Base-by-base conservation (phyloP, 1,140 invertebrate genomes). In the Asobara japonica region DNA sequence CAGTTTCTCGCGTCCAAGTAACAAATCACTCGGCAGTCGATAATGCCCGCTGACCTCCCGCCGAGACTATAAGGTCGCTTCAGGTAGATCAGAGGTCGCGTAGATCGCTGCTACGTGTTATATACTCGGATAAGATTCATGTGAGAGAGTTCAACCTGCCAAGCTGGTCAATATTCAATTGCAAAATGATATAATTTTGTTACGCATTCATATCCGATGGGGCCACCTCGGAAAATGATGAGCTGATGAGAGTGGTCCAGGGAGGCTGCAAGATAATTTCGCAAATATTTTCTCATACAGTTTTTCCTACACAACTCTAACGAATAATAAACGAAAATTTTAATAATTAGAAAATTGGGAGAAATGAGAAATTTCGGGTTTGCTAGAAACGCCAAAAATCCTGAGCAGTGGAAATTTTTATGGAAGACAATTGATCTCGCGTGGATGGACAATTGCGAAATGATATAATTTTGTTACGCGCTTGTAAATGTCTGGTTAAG, bases 21-120 rank as follows among this genome's bases (percentile, higher is more conserved):
- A 74, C 72, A 74, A 74, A 74, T 74, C 66, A 74, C 72, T 69
- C 27, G 67, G 72, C 33, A 69, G 65, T 62, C 72, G 66, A 74
- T 74, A 70, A 45, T 45, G 41, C 41, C 41, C n/a, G 41, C 18
- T 45, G 41, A 45, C 41, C 22, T 27, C 51, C 27, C 27, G 51
- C 7, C 22, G 22, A 60, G 20, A 27, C 20, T 60, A 60, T 60
- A 60, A 60, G 20, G 27, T 60, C 22, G 51, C 51, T 29, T 20
- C 51, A 60, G 51, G 51, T 60, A 25, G 27, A 60, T 3, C 51
- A 60, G 20, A 60, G 51, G 27, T 60, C 20, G 20, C 10, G 16
- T 27, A 60, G 41, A 45, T 45, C 41, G 41, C 13, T 45, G 41
- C n/a, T 45, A 45, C 41, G 41, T 27, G 51, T 25, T 60, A 60